Conservation (phyloP, 2,797 vertebrate genomes). For the Sebastes paucispinis region DNA sequence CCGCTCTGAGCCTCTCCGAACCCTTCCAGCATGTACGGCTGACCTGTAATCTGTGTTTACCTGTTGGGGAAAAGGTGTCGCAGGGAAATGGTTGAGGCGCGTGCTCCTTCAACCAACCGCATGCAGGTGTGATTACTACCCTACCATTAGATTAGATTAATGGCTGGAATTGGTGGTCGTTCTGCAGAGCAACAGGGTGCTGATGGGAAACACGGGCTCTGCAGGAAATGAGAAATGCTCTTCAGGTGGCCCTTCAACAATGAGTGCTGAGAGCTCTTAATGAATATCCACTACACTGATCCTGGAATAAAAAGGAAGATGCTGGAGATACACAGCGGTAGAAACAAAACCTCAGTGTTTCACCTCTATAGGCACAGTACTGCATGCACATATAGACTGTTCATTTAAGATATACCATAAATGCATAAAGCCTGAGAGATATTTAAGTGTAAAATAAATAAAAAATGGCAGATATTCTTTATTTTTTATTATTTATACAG, state of each 20-base stretch:
- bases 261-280: background rate
- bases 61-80: slow-evolving; percentile 38
- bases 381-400: background rate
- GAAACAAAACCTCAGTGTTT: no score
- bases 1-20: slow-evolving; percentile 61
- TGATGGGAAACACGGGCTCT: background rate
- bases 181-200: slow-evolving; percentile 64
- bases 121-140: slow-evolving; percentile 1
- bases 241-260: slow-evolving; percentile 12
- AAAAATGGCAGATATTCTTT: background rate
- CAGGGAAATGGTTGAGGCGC: background rate
- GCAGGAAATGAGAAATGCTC: background rate
- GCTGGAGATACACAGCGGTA: background rate
- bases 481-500: background rate
- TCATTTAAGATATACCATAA: background rate
- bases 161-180: background rate
- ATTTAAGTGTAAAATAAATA: background rate
- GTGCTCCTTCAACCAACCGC: background rate
- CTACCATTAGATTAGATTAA: background rate
- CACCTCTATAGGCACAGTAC: no score
- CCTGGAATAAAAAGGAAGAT: background rate
- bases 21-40: slow-evolving; percentile 14
- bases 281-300: background rate
- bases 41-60: slow-evolving; percentile 68
- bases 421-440: background rate